phyloP scores from a whole-genome alignment of 2,113 vertebrate species.

The Odocoileus hemionus region DNA sequence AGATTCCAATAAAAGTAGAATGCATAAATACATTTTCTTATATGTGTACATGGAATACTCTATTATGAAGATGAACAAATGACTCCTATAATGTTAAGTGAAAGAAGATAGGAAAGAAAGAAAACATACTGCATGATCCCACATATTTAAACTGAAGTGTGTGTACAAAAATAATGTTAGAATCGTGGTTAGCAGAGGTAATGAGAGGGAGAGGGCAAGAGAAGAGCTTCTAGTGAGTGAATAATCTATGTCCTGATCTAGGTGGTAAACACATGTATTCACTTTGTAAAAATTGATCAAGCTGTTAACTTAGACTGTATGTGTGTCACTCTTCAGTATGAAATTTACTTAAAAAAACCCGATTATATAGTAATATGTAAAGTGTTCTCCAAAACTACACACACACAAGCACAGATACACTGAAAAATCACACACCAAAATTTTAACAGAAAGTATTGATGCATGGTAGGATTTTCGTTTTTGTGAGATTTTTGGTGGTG shows the following conservation, averaged over 20 bases:
- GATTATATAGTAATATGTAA: background rate
- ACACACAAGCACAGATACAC: background rate
- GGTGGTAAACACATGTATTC: background rate
- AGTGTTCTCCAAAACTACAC: background rate
- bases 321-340: background rate
- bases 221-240: background rate
- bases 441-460: background rate
- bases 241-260: background rate
- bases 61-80: background rate
- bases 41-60: background rate
- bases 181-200: background rate
- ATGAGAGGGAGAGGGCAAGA: background rate
- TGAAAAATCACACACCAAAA: background rate
- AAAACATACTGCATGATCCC: background rate
- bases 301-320: background rate
- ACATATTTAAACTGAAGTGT: background rate
- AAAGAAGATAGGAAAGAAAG: background rate
- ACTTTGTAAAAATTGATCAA: background rate
- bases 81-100: background rate
- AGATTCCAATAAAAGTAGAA: background rate
- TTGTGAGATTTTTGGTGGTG: background rate
- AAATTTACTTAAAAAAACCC: background rate
- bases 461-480: background rate
- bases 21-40: background rate
- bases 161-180: background rate